A percentile compares a stretch with the other conserved stretches of the same genome.
Conservation (phyloP, 2,888 invertebrate genomes). For the Phengaris alcon region DNA sequence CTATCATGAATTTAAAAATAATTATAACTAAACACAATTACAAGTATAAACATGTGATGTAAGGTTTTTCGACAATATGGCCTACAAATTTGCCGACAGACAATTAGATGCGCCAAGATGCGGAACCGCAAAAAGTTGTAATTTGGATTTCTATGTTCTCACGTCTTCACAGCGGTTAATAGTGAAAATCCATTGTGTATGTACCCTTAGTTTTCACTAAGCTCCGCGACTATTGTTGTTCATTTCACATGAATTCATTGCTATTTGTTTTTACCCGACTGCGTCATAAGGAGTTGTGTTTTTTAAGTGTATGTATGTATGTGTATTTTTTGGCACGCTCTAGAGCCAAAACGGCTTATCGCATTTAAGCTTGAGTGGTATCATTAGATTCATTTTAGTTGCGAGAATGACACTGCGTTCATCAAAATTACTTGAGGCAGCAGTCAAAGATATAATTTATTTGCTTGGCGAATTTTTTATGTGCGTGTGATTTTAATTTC, state of each 20-base stretch:
- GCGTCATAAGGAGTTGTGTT: no score
- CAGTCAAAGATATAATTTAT: neutral
- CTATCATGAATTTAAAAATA: neutral
- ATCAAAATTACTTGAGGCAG: no score
- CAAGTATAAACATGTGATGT: conserved; percentile 6
- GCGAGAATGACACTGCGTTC: no score
- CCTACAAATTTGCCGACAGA: neutral
- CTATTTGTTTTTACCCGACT: conserved; percentile 13
- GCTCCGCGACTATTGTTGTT: conserved; percentile 53
- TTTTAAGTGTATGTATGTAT: no score
- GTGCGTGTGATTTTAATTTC: neutral
- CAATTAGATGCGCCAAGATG: conserved; percentile 32
- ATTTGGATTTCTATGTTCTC: conserved; percentile 74
- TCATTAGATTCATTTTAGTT: no score
- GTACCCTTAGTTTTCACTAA: conserved; percentile 58
- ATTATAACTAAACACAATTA: no score
- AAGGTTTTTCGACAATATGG: neutral
- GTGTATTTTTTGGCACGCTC: no score
- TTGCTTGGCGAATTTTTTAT: conserved; percentile 23
- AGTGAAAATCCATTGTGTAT: conserved; percentile 72
- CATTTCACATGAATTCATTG: conserved; percentile 36
- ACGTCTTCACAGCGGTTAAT: conserved; percentile 69
- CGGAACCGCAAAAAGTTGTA: conserved; percentile 62
- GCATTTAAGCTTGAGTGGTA: no score
- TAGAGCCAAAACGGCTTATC: no score